phyloP scores from a whole-genome alignment of 2,113 vertebrate genomes.

The Bostrychus sinensis region DNA sequence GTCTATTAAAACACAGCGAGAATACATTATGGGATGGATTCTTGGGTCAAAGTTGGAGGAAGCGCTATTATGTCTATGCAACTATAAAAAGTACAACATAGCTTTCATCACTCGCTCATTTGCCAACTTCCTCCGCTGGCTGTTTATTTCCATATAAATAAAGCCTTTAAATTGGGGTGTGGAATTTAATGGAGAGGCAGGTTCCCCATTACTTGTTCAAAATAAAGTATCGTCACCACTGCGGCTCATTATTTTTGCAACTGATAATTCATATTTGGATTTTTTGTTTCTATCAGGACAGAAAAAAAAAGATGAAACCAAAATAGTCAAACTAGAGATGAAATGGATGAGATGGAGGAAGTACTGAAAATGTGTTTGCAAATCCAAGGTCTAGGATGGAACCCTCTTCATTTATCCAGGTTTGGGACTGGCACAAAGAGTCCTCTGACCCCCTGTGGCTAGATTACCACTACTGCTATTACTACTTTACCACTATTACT shows the following conservation, averaged over 20 bases:
- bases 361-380: too few species aligned
- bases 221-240: constrained; percentile 1
- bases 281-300: neutral
- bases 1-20: constrained; percentile 63
- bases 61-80: constrained; percentile 42
- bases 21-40: constrained; percentile 61
- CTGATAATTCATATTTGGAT: constrained; percentile 45
- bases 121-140: constrained; percentile 46
- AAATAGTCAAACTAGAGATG: constrained; percentile 1
- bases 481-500: too few species aligned
- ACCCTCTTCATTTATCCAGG: too few species aligned
- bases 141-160: constrained; percentile 74
- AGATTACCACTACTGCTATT: too few species aligned
- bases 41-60: constrained; percentile 68
- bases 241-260: constrained; percentile 54
- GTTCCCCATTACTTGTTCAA: constrained; percentile 41
- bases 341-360: too few species aligned
- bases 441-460: too few species aligned
- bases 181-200: constrained; percentile 59
- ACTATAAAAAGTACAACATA: neutral
- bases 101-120: constrained; percentile 67
- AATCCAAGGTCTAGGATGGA: too few species aligned
- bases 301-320: constrained; percentile 18
- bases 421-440: too few species aligned
- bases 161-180: constrained; percentile 60